These are phyloP conservation scores for Andricus quercusramuli DNA, from an alignment of 2,888 invertebrate species.

Conservation along the genomic window DNA sequence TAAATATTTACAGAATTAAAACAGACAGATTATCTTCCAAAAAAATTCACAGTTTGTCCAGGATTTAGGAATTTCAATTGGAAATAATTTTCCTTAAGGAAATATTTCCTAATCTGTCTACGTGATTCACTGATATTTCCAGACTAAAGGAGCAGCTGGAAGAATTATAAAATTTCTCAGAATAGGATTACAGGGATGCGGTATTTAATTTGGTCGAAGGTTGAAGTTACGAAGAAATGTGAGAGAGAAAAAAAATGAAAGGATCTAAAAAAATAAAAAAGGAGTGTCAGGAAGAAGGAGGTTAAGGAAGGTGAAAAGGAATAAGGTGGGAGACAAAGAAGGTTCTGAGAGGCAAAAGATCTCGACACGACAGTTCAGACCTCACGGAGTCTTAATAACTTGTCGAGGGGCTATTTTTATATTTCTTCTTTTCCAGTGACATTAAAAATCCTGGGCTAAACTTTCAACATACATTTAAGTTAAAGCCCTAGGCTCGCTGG, in stretches of 20 bases:
- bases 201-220: conserved; percentile 68
- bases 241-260: conserved; percentile 50
- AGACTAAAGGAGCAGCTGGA: not conserved
- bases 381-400: conserved; percentile 72
- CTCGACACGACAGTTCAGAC: conserved; percentile 61
- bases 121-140: not conserved
- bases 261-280: conserved; percentile 15
- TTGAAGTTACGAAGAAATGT: conserved; percentile 53
- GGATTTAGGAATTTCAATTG: too few species aligned
- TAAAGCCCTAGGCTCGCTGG: conserved; percentile 67
- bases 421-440: conserved; percentile 69
- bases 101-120: not conserved
- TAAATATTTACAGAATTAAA: not conserved
- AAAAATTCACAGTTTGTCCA: not conserved
- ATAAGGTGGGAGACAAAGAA: conserved; percentile 35
- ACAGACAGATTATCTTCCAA: not conserved
- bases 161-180: conserved; percentile 55
- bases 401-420: conserved; percentile 71
- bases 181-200: conserved; percentile 58
- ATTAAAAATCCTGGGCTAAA: conserved; percentile 75
- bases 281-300: conserved; percentile 45
- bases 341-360: conserved; percentile 45
- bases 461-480: conserved; percentile 76
- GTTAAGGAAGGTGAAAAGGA: conserved; percentile 35
- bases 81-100: not conserved